A percentile compares a stretch with the other conserved stretches of the same genome.
Conservation (phyloP, 1,140 invertebrate genomes). For the Drosophila equinoxialis region DNA sequence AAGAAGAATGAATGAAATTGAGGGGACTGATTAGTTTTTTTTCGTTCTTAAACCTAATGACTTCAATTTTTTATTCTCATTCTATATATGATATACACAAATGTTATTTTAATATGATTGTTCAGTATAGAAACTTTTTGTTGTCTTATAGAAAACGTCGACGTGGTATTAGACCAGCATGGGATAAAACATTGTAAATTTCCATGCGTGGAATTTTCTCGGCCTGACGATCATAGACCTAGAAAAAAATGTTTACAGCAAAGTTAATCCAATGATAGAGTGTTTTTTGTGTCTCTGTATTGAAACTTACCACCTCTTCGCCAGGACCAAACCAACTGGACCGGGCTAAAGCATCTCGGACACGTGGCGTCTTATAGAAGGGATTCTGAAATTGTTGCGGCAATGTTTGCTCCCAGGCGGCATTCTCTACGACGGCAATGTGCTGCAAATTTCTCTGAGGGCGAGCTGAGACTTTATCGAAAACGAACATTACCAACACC, state of each 20-base stretch:
- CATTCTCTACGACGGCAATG: constrained; percentile 81
- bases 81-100: constrained; percentile 39
- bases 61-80: constrained; percentile 55
- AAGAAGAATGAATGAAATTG: too few relatives aligned
- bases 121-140: constrained; percentile 14
- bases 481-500: constrained; percentile 1
- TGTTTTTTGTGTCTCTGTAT: too few relatives aligned
- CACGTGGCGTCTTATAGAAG: constrained; percentile 83
- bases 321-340: constrained; percentile 85
- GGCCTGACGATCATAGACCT: constrained; percentile 85
- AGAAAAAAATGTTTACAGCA: not conserved
- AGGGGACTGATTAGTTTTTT: not conserved
- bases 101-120: constrained; percentile 11
- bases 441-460: constrained; percentile 73
- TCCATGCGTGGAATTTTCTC: constrained; percentile 85
- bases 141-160: constrained; percentile 59
- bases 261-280: too few relatives aligned
- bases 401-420: constrained; percentile 78
- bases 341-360: constrained; percentile 83
- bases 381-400: constrained; percentile 83
- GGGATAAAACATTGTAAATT: constrained; percentile 86
- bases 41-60: constrained; percentile 66
- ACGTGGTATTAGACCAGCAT: constrained; percentile 85
- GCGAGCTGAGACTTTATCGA: constrained; percentile 35
- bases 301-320: constrained; percentile 84